Evolutionary conservation across 2,797 vertebrate species (phyloP).

Genomic region (Macropus fuliginosus): DNA sequence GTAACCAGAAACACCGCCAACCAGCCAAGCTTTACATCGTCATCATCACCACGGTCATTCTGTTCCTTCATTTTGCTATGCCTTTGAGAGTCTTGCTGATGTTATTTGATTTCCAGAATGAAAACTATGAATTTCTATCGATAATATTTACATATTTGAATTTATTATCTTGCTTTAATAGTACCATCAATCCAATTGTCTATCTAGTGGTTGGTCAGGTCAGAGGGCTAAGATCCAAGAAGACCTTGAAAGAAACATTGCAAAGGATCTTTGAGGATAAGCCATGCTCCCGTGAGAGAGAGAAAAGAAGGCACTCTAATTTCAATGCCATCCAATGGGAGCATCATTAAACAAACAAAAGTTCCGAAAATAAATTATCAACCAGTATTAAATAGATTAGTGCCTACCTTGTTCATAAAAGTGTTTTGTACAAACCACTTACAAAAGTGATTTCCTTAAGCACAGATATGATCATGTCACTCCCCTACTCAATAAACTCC

Average conservation of each 20-base stretch:
- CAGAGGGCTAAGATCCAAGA: background rate
- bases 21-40: constrained; percentile 26
- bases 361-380: background rate
- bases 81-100: constrained; percentile 39
- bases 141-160: background rate
- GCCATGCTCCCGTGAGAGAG: background rate
- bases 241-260: constrained; percentile 13
- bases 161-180: constrained; percentile 40
- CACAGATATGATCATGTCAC: background rate
- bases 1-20: background rate
- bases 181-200: constrained; percentile 52
- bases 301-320: background rate
- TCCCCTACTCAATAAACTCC: background rate
- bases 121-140: rapidly evolving
- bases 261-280: constrained; percentile 61
- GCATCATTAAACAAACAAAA: background rate
- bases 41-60: background rate
- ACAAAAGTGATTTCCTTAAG: background rate
- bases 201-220: constrained; percentile 52
- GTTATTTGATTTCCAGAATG: background rate
- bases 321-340: background rate
- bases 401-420: background rate
- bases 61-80: constrained; percentile 36
- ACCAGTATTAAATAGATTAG: background rate
- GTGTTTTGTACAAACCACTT: background rate